Conservation (phyloP, 2,797 vertebrate species). For the Tamandua tetradactyla region DNA sequence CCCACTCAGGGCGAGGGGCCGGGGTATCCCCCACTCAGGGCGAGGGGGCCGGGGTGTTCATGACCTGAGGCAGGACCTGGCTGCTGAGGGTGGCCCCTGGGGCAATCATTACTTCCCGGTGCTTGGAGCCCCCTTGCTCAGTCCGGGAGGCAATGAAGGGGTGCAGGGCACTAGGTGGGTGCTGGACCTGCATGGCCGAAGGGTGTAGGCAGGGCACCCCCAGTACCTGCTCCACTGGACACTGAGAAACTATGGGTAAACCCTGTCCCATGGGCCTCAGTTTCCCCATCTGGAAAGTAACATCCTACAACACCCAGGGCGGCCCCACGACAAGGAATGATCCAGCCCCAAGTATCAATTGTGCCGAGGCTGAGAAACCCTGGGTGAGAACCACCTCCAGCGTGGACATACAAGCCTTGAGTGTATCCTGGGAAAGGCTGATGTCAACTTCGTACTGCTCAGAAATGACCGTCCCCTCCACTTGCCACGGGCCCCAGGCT, state of each 20-base stretch:
- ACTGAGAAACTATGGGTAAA: background rate
- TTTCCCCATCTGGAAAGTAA: background rate
- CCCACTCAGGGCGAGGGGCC: rapidly evolving
- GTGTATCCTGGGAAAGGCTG: background rate
- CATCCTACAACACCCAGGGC: no score
- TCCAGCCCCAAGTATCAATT: no score
- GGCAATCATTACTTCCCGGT: background rate
- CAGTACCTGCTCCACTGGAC: background rate
- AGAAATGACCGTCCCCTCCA: background rate
- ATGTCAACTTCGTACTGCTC: background rate
- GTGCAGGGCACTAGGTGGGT: rapidly evolving
- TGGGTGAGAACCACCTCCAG: background rate
- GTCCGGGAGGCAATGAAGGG: background rate
- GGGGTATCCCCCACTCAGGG: background rate
- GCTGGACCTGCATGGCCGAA: background rate
- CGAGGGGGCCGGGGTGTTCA: rapidly evolving
- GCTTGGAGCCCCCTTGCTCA: no score
- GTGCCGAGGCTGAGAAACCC: background rate
- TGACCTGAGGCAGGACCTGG: no score
- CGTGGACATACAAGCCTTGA: background rate
- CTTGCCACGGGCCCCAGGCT: rapidly evolving
- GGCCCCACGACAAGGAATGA: no score
- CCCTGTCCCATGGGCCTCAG: background rate
- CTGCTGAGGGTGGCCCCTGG: no score
- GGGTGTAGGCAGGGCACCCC: background rate